phyloP scores from a whole-genome alignment of 2,113 vertebrate species.

The Ictalurus furcatus region DNA sequence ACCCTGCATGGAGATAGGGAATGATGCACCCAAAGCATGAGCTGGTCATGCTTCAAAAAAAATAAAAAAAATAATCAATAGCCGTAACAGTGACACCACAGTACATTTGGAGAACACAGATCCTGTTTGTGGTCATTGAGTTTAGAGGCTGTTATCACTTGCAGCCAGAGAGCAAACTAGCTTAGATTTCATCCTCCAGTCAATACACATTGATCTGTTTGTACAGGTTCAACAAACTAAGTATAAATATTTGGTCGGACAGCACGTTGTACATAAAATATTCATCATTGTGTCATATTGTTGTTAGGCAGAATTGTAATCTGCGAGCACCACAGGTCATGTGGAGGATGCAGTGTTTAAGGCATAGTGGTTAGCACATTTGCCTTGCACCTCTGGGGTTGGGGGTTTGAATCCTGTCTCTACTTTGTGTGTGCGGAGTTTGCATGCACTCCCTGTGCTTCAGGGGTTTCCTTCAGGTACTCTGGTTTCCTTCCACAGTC shows the following conservation, averaged over 20 bases:
- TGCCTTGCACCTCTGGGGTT: no score
- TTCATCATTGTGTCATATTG: neutral
- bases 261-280: constrained; percentile 14
- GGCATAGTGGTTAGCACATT: neutral
- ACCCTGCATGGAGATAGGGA: neutral
- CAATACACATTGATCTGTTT: constrained; percentile 71
- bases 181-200: constrained; percentile 67
- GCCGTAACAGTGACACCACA: constrained; percentile 14
- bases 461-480: no score
- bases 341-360: neutral
- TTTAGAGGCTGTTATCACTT: constrained; percentile 57
- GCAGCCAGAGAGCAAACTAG: constrained; percentile 52
- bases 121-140: constrained; percentile 51
- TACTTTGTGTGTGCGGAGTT: no score
- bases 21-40: neutral
- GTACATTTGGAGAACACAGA: constrained; percentile 36
- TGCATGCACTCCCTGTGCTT: no score
- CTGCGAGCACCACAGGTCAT: neutral
- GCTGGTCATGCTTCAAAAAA: neutral
- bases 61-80: constrained; percentile 14
- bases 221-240: constrained; percentile 63
- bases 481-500: no score
- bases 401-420: no score
- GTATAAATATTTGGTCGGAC: constrained; percentile 66
- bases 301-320: constrained; percentile 12